A percentile compares a stretch with the other conserved stretches of the same genome.
These are phyloP conservation scores for Hesperia comma DNA, from an alignment of 2,888 invertebrate species.

Conservation along the genomic window DNA sequence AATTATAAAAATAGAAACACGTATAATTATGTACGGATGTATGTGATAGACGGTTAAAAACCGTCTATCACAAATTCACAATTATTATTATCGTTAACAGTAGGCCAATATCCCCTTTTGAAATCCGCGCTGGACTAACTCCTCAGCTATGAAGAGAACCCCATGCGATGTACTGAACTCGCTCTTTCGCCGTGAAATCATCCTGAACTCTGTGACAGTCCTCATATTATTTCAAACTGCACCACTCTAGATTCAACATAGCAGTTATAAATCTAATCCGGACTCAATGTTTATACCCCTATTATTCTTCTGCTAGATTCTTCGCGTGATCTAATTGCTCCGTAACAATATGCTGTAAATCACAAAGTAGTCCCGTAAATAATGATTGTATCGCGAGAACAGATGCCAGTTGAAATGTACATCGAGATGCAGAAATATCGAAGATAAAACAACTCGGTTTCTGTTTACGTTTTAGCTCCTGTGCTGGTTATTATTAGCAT, in stretches of 20 bases:
- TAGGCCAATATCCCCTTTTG: too few relatives aligned
- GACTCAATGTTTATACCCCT: background rate
- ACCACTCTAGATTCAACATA: background rate
- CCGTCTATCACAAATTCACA: too few relatives aligned
- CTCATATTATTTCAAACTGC: background rate
- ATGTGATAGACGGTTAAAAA: too few relatives aligned
- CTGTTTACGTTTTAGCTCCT: background rate
- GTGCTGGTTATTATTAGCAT: too few relatives aligned
- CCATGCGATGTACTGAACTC: too few relatives aligned
- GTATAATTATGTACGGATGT: too few relatives aligned
- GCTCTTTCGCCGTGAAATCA: too few relatives aligned
- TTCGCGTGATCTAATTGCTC: background rate
- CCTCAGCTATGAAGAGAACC: too few relatives aligned
- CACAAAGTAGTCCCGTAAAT: background rate
- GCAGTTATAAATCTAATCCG: background rate
- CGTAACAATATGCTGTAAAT: constrained; percentile 1
- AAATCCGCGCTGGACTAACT: too few relatives aligned
- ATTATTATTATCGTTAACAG: too few relatives aligned
- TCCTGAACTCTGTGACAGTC: too few relatives aligned
- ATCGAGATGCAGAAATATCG: background rate
- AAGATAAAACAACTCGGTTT: background rate
- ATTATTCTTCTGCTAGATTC: constrained; percentile 1
- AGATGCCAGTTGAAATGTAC: background rate
- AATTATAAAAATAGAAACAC: too few relatives aligned
- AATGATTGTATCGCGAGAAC: background rate